Percentiles rank a stretch among this genome's conserved stretches.
Evolutionary conservation across 2,888 invertebrate species (phyloP).

Genomic region (Teleiodes luculella): DNA sequence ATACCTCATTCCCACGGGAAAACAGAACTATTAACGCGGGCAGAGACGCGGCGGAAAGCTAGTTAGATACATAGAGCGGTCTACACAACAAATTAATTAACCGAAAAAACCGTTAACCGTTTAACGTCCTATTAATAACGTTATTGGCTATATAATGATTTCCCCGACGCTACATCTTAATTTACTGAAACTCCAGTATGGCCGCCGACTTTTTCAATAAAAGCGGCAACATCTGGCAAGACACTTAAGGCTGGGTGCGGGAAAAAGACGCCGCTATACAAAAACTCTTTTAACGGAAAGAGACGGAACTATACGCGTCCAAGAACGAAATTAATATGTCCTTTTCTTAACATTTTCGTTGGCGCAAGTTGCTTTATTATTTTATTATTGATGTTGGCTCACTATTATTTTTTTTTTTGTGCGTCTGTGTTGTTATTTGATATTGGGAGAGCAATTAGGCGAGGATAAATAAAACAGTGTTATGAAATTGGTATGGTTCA

Average conservation of each 20-base stretch:
- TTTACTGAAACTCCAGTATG: constrained; percentile 72
- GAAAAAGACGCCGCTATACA: constrained; percentile 42
- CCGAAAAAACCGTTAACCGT: constrained; percentile 4
- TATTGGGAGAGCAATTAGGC: constrained; percentile 14
- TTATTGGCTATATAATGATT: constrained; percentile 43
- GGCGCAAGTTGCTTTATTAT: constrained; percentile 62
- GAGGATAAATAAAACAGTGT: constrained; percentile 6
- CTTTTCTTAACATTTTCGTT: constrained; percentile 65
- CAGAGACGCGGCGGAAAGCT: no score
- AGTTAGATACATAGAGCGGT: neutral
- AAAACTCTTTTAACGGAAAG: constrained; percentile 31
- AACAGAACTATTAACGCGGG: no score
- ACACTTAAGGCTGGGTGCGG: constrained; percentile 71
- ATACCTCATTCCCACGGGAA: no score
- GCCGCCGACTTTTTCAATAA: constrained; percentile 75
- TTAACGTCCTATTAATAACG: constrained; percentile 34
- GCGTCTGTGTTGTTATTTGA: constrained; percentile 6
- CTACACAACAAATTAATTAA: constrained; percentile 5
- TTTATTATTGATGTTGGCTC: constrained; percentile 56
- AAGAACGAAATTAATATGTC: constrained; percentile 72
- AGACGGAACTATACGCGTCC: constrained; percentile 46
- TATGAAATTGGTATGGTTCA: constrained; percentile 1
- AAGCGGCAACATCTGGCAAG: constrained; percentile 69
- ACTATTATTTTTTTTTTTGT: constrained; percentile 21
- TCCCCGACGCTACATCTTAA: constrained; percentile 66